Base-by-base conservation (phyloP, 2,888 invertebrate genomes). In the Mantis religiosa region DNA sequence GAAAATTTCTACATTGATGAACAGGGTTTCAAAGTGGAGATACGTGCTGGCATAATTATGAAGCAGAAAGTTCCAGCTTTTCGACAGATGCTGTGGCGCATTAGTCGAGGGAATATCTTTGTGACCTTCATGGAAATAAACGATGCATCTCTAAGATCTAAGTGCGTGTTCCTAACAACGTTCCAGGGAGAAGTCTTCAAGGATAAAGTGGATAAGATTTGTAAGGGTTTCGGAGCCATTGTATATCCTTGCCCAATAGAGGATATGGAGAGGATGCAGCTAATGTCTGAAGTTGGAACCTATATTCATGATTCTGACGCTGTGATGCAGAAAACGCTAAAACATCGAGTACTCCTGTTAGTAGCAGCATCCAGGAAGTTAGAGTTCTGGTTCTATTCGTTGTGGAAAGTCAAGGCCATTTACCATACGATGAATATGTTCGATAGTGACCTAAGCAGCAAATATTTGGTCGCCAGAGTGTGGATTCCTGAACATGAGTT, bases 101-200 rank as follows among this genome's bases (percentile, higher is more conserved):
- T 71, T 3, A 3, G 54, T 25, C 54, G 54, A 25, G 54, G 54
- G 3, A 71, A 71, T 6, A 71, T 71, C 15, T 71, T 71, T 71
- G 14, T 71, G 25, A 1, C 54, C 20, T 71, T 71, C 25, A 25
- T 71, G 25, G 54, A 71, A 0, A 71, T 71, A 25, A 1, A 2
- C 20, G 20, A 71, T 25, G 0, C 20, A 25, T 6, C 20, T 71
- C 54, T 54, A 15, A 54, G 27, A 25, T 27, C 20, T 3, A 86
- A 86, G 8, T 27, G 47, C 41, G 86, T 47, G 20, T 87, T 87
- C 28, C 25, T 87, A 9, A 7, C 82, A 25, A 81, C 81, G 8
- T 87, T 87, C 34, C 87, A 87, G 81, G 87, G 87, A 30, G 87
- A 87, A 15, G 15, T 9, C 20, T 14, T 87, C 25, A 87, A 87